Evolutionary conservation across 2,113 vertebrate species (phyloP).

Genomic region (Melanocharis versteri): DNA sequence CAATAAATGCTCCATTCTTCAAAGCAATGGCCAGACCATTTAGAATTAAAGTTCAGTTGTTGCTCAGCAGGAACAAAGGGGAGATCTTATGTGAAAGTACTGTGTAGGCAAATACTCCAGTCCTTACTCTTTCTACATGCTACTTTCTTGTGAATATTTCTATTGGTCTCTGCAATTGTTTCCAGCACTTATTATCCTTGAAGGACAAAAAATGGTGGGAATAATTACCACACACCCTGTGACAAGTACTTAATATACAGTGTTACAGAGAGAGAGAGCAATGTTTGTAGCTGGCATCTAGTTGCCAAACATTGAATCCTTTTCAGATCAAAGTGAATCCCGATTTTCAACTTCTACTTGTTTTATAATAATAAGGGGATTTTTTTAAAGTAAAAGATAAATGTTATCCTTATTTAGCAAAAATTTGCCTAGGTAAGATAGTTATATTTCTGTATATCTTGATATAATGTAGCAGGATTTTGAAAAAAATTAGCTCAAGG

Average conservation of each 20-base stretch:
- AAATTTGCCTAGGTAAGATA: not conserved
- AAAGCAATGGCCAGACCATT: not conserved
- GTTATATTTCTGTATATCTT: not conserved
- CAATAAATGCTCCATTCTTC: not conserved
- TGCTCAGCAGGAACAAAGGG: not conserved
- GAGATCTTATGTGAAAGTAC: not conserved
- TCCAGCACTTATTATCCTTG: not conserved
- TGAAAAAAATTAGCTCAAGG: not conserved
- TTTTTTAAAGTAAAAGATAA: not conserved
- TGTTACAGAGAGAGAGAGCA: not conserved
- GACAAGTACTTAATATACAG: not conserved
- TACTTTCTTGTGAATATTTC: not conserved
- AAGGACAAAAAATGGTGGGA: not conserved
- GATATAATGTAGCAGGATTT: not conserved
- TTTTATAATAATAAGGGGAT: not conserved
- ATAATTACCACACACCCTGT: not conserved
- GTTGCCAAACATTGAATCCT: not conserved
- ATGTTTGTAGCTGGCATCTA: not conserved
- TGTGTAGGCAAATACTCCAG: not conserved
- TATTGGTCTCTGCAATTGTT: not conserved
- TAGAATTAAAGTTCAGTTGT: not conserved
- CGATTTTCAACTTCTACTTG: not conserved
- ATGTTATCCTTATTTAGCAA: not conserved
- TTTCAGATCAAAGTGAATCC: not conserved
- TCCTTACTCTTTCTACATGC: not conserved